phyloP scores from a whole-genome alignment of 2,113 vertebrate species.

The Oxyura jamaicensis region DNA sequence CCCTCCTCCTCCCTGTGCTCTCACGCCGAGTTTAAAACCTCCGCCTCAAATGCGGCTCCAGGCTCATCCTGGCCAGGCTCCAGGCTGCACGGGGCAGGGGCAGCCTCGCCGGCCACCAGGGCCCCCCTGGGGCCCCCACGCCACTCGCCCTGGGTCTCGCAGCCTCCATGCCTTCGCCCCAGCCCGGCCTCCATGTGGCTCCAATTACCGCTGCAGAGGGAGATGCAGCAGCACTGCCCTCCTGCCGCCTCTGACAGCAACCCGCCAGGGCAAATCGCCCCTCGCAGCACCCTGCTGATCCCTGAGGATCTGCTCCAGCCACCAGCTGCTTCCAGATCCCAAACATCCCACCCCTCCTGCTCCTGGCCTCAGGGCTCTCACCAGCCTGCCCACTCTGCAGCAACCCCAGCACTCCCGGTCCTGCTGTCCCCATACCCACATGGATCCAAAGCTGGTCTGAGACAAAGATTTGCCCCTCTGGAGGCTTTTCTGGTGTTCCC shows the following conservation, averaged over 20 bases:
- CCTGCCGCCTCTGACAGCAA: not conserved
- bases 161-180: not conserved
- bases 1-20: not conserved
- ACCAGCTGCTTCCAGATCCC: not conserved
- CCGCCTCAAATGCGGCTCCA: not conserved
- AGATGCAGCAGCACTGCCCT: not conserved
- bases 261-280: not conserved
- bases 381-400: not conserved
- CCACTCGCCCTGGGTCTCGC: rapidly evolving
- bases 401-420: not conserved
- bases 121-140: not conserved
- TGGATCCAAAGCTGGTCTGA: not conserved
- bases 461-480: not conserved
- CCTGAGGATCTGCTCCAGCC: not conserved
- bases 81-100: rapidly evolving
- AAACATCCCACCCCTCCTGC: not conserved
- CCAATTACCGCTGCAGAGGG: not conserved
- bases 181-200: not conserved
- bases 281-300: not conserved
- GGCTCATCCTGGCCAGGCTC: not conserved
- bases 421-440: not conserved
- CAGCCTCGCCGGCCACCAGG: not conserved
- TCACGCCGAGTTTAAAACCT: not conserved
- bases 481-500: not conserved
- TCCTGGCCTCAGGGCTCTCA: not conserved